phyloP scores from a whole-genome alignment of 2,797 vertebrate species.

The Gambelia wislizenii region DNA sequence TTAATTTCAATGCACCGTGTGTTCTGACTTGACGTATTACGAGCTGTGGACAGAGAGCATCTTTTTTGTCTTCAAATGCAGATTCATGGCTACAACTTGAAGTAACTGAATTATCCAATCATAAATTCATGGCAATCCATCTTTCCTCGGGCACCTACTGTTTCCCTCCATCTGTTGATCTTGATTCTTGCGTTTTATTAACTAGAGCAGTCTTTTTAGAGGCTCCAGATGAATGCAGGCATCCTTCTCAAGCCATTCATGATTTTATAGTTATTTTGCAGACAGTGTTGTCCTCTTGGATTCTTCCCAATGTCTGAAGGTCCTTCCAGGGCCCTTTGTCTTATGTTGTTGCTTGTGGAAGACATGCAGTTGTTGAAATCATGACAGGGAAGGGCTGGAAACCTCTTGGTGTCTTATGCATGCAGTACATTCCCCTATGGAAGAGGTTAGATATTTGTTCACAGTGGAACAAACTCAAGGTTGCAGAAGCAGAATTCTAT shows the following conservation, averaged over 20 bases:
- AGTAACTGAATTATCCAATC: slow-evolving; percentile 67
- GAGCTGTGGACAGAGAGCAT: slow-evolving; percentile 56
- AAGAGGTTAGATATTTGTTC: no score
- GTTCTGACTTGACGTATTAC: slow-evolving; percentile 63
- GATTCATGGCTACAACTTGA: slow-evolving; percentile 63
- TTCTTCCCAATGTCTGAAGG: neutral
- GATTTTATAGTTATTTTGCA: slow-evolving; percentile 28
- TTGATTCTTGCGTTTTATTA: slow-evolving; percentile 51
- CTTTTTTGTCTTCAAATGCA: slow-evolving; percentile 61
- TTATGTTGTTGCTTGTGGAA: neutral
- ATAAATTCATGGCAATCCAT: slow-evolving; percentile 71
- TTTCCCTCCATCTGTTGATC: slow-evolving; percentile 61
- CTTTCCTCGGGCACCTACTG: slow-evolving; percentile 66
- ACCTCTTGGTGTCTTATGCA: no score
- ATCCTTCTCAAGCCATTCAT: slow-evolving; percentile 49
- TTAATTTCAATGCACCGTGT: slow-evolving; percentile 61
- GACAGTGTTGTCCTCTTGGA: slow-evolving; percentile 11
- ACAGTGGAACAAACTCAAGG: no score
- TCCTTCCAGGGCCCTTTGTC: neutral
- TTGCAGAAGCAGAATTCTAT: no score
- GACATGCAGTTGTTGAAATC: neutral
- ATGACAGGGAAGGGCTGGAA: neutral
- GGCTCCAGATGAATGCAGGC: neutral
- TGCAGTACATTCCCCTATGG: no score
- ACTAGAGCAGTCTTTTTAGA: slow-evolving; percentile 47